Base-by-base conservation (phyloP, 2,113 vertebrate genomes). In the Catharus fuscescens region DNA sequence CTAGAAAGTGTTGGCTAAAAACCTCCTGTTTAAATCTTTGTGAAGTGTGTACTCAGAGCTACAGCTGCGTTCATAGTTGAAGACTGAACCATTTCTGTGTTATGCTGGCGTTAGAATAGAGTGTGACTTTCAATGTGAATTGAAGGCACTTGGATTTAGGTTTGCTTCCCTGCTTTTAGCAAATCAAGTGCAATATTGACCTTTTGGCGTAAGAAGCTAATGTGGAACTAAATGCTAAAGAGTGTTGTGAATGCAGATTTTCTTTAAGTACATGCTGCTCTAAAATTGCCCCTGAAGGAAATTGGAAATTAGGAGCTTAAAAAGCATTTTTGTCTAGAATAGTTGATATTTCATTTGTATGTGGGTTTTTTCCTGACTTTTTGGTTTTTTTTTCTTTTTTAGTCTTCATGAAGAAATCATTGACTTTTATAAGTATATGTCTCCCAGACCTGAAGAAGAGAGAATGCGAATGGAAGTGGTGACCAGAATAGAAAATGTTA, bases 401-500 rank as follows among this genome's bases (percentile, higher is more conserved):
- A 99, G 99, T 89, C 98, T 99, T 77, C 99, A 99, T 84, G 99
- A 99, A 97, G 99, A 99, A 97, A 99, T 99, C 93, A 98, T 97
- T 86, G 99, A 99, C 96, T 99, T 99, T 92, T 99, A 99, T 77
- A 98, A 99, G 36, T 99, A 99, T 88, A 99, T 99, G 98, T 99
- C 99, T 91, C 99, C 99, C 21, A 98, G 99, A 81, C 98, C 98
- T 44, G 99, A 99, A 97, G 99, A 99, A 85, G 98, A 99, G 92
- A 98, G 98, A 83, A 99, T 99, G 99, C 98, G 99, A 53, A 98
- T 98, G 98, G 99, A 99, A 97, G 99, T 99, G 84, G 99, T 99
- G 86, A 99, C 97, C 95, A 98, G 99, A 95, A 99, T 99, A 92
- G 98, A 99, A 98, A 98, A 97, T 5, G 99, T 99, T 90, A 99